phyloP scores from a whole-genome alignment of 2,113 vertebrate species.

The Odocoileus hemionus region DNA sequence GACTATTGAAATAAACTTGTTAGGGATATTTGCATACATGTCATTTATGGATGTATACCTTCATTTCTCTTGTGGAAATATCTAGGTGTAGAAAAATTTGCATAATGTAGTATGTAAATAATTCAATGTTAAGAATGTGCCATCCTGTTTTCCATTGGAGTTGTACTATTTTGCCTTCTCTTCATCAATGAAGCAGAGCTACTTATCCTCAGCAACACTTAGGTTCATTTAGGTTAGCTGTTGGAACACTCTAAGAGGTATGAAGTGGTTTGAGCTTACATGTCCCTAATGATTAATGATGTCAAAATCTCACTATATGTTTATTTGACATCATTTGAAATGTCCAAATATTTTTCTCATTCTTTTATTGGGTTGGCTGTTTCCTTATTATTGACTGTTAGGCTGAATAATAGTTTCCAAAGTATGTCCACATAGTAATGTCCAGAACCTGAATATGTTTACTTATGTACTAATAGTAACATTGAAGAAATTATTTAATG shows the following conservation, averaged over 20 bases:
- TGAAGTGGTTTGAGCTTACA: not conserved
- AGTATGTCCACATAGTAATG: not conserved
- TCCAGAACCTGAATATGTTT: not conserved
- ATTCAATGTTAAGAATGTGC: not conserved
- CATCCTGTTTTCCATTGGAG: not conserved
- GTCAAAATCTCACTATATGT: too few species aligned
- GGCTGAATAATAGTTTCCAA: not conserved
- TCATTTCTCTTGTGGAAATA: not conserved
- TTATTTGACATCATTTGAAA: not conserved
- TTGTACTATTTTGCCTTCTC: not conserved
- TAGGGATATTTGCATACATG: not conserved
- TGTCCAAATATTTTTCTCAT: not conserved
- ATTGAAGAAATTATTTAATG: not conserved
- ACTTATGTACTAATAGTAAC: not conserved
- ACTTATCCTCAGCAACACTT: not conserved
- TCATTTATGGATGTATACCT: not conserved
- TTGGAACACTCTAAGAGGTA: not conserved
- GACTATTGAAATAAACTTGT: not conserved
- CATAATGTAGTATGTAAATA: not conserved
- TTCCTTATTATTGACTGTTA: not conserved
- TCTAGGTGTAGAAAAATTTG: not conserved
- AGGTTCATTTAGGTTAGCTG: not conserved
- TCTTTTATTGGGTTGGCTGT: not conserved
- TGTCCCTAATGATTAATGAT: not conserved
- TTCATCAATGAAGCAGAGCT: not conserved